phyloP scores from a whole-genome alignment of 2,888 invertebrate species.

The Drosophila diplacantha region DNA sequence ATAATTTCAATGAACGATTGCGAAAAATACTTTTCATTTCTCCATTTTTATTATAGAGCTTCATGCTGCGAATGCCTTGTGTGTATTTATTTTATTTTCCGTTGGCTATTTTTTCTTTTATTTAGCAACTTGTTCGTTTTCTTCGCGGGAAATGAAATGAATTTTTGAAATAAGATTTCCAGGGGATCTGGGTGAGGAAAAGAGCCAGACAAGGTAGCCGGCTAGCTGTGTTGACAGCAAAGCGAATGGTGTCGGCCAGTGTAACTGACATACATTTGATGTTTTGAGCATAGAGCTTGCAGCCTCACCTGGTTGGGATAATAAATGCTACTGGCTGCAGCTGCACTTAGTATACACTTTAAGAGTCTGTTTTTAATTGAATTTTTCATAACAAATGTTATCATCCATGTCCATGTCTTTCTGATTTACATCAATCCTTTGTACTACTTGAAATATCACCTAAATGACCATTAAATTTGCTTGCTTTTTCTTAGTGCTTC shows the following conservation, averaged over 20 bases:
- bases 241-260: constrained; percentile 51
- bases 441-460: background rate
- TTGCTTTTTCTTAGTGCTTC: no score
- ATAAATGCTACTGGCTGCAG: background rate
- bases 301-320: constrained; percentile 26
- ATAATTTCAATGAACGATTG: constrained; percentile 68
- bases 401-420: background rate
- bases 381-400: background rate
- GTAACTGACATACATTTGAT: constrained; percentile 65
- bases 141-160: constrained; percentile 56
- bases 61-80: constrained; percentile 20
- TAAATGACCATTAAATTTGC: background rate
- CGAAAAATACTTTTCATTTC: constrained; percentile 62
- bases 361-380: background rate
- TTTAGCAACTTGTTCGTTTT: constrained; percentile 25
- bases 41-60: constrained; percentile 50
- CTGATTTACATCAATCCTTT: background rate
- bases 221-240: constrained; percentile 45
- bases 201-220: constrained; percentile 7
- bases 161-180: constrained; percentile 60
- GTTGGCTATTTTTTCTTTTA: constrained; percentile 16
- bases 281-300: constrained; percentile 49
- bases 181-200: constrained; percentile 28
- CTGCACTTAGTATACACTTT: background rate
- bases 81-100: constrained; percentile 20